Conservation (phyloP, 2,113 vertebrate species). For the Corydoras maculifer region DNA sequence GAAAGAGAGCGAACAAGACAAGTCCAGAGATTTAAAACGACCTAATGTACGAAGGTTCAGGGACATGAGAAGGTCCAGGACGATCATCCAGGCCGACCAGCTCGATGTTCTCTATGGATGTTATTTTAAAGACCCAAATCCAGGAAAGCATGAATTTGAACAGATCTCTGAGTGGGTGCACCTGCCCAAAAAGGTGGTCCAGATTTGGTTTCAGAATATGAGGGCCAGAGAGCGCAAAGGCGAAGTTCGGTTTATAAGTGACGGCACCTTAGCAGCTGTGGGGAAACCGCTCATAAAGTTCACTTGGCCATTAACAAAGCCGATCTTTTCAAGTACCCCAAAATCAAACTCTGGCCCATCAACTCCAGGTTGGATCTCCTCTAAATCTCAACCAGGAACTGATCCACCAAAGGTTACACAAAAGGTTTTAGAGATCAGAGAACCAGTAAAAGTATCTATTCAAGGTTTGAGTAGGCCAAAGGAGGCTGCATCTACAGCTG, state of each 20-base stretch:
- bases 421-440: slow-evolving; percentile 54
- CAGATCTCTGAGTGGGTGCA: slow-evolving; percentile 85
- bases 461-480: slow-evolving; percentile 60
- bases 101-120: slow-evolving; percentile 85
- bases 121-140: slow-evolving; percentile 88
- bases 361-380: slow-evolving; percentile 50
- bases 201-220: slow-evolving; percentile 95
- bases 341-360: slow-evolving; percentile 49
- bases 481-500: slow-evolving; percentile 45
- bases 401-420: slow-evolving; percentile 55
- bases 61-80: slow-evolving; percentile 76
- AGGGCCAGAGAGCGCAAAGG: slow-evolving; percentile 84
- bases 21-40: slow-evolving; percentile 54
- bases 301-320: slow-evolving; percentile 65
- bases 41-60: slow-evolving; percentile 62
- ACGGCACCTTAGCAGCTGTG: slow-evolving; percentile 67
- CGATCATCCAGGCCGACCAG: slow-evolving; percentile 84
- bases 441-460: slow-evolving; percentile 46
- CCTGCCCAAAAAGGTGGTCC: slow-evolving; percentile 86
- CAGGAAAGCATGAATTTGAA: slow-evolving; percentile 83
- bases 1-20: slow-evolving; percentile 50
- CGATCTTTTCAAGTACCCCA: slow-evolving; percentile 59
- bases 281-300: slow-evolving; percentile 73
- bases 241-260: slow-evolving; percentile 76
- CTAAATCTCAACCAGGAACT: slow-evolving; percentile 54